Evolutionary conservation across 2,888 invertebrate species (phyloP), one percentile per base, ranked within the genome.

Genomic region (Trissoscelio sp.): DNA sequence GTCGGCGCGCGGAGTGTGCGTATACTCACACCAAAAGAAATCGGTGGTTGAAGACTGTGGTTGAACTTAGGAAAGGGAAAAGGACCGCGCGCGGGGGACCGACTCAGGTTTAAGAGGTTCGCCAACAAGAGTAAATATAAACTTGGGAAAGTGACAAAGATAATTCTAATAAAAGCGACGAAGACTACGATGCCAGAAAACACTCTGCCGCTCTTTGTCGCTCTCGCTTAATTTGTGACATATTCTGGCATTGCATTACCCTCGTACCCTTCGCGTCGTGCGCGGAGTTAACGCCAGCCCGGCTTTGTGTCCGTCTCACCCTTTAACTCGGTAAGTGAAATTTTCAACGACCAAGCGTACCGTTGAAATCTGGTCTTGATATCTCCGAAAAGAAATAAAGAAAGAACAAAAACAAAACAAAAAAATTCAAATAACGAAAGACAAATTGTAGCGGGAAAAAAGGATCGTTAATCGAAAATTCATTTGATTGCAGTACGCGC

Each of bases 141-240:
- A 91, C 91, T 91, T 90, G 90, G 88, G 89, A 89, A 90, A 90
- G 89, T 89, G 89, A 91, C 91, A 90, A 91, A 91, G 91, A 91
- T 91, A 91, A 91, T 91, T 91, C 91, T 91, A 91, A 91, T 91
- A 91, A 91, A 91, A 91, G 90, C 89, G 87, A 87, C 87, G 87
- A 88, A 85, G 87, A 88, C 87, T 83, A 83, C 86, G 85, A 85
- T 85, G 87, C 77, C 85, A 85, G 86, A 88, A 87, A 89, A 90
- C 88, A 89, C 89, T 89, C 87, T 58, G 57, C 74, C 83, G 78
- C 70, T 82, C 83, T 74, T 60, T 58, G 85, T 86, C 88, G 88
- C 88, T 88, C 88, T 86, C 88, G 88, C 89, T 91, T 91, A 91
- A 91, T 91, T 91, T 90, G 88, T 89, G 90, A 91, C 90, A 91